Percentiles rank a stretch among this genome's conserved stretches.
Evolutionary conservation across 2,888 invertebrate species (phyloP).

Genomic region (Perizoma flavofasciatum): DNA sequence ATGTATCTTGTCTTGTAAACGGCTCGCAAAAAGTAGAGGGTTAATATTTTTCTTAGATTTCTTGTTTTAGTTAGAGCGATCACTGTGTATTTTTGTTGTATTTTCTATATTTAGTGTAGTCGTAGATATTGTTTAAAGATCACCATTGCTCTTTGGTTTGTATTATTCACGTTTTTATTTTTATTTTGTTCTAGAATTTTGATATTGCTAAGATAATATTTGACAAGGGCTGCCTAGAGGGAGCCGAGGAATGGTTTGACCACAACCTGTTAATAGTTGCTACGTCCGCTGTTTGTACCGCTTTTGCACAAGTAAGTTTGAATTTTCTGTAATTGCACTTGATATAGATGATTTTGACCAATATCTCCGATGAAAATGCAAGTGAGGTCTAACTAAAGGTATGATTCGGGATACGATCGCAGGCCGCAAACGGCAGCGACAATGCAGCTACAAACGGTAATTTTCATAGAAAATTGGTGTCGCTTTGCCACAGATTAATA

Average conservation of each 20-base stretch:
- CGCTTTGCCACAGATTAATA: no score
- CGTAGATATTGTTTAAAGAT: background rate
- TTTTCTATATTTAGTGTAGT: background rate
- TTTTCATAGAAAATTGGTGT: no score
- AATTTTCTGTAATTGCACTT: conserved; percentile 56
- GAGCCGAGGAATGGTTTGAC: conserved; percentile 98
- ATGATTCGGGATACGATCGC: no score
- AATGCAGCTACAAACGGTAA: no score
- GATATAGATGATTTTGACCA: background rate
- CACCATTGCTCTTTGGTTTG: conserved; percentile 10
- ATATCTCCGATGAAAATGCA: no score
- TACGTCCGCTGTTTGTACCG: conserved; percentile 93
- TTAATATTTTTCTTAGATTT: no score
- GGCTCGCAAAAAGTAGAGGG: no score
- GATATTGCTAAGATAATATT: conserved; percentile 93
- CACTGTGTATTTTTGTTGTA: background rate
- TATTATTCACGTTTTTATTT: conserved; percentile 52
- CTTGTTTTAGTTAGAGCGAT: no score
- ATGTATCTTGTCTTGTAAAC: no score
- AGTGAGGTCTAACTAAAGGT: no score
- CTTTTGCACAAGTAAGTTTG: conserved; percentile 95
- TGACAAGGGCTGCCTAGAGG: conserved; percentile 97
- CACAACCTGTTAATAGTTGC: conserved; percentile 96
- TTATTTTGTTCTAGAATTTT: conserved; percentile 86
- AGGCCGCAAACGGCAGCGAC: no score